Evolutionary conservation across 2,888 invertebrate species (phyloP), one percentile per base, ranked within the genome.

Genomic region (Minunthozetes semirufus): DNA sequence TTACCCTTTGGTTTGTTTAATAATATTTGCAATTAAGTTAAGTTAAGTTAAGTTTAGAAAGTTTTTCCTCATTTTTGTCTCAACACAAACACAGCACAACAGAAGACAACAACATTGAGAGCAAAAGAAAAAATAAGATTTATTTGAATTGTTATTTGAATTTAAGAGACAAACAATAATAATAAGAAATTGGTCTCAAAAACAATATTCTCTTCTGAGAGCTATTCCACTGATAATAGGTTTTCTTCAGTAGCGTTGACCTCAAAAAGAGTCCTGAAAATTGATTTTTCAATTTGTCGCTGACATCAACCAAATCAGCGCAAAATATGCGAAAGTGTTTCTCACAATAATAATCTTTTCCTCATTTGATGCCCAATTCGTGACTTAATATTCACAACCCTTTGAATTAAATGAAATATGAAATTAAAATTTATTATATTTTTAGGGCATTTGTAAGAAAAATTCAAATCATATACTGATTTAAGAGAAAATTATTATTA

Each of bases 321-420:
- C 6, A 22, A 61, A 61, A 61, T 61, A 27, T 61, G 61, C 22
- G 61, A 61, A 61, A 61, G 61, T 61, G 61, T 61, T 61, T 61
- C 13, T 42, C 13, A 42, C 42, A 42, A 33, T 33, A 42, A 42
- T 13, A 61, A 29, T 29, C 19, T 42, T 50, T 27, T 68, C 33
- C 27, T 22, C 33, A 27, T 71, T 71, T 22, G 50, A 50, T 50
- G 19, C 4, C 19, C 11, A 17, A 19, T 71, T 71, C 71, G 61
- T 61, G 61, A 61, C 61, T 61, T 50, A 50, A 50, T 50, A n/a
- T 50, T 27, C 61, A 61, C 42, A 42, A 53, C 53, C 53, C 53
- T 53, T 53, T 53, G 19, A 53, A 53, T 53, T 53, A 25, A 22
- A 53, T 42, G 8, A 13, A 42, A 42, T 42, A 42, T 42, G 5